Base-by-base conservation (phyloP, 1,140 invertebrate species). In the Trinorchestia longiramus region DNA sequence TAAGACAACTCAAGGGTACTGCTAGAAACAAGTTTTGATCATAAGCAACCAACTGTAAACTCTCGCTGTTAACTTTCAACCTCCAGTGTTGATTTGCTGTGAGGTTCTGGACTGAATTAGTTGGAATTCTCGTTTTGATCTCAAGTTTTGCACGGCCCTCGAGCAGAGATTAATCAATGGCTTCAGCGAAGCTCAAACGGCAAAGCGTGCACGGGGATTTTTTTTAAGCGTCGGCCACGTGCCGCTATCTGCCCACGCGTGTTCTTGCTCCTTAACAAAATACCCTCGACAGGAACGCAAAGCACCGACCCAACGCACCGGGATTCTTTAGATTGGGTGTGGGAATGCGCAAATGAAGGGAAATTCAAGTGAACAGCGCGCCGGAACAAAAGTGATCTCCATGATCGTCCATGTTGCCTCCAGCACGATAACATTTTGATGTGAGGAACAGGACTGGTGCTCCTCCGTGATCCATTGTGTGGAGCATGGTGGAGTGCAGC, bases 81-180 rank as follows among this genome's bases (percentile, higher is more conserved):
- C 47, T 77, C 28, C 62, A 77, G 62, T 28, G 62, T 11, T 28
- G 11, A 11, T 77, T 77, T 77, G 36, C 62, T 77, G 15, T 28
- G 1, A 77, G 28, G 62, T 36, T 36, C 62, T 28, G 36, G 62
- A 77, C 62, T 77, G 44, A 94, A 94, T 94, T 94, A 94, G 40
- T 15, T 6, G 19, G 44, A 94, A 19, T 94, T 42, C 44, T 43
- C 43, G 92, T 44, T 94, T 94, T 47, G 43, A 94, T 45, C 92
- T 45, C 43, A 43, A 94, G 44, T 94, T 45, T 43, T 94, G 19
- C 92, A 19, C 40, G 43, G 43, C 43, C 19, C 43, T 94, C 92
- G 43, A 47, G 92, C 40, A n/a, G 43, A 45, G 92, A 94, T 94
- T 94, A 94, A 94, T 94, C 92, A 94, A 94, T 94, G 43, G 43